These are phyloP conservation scores for Hippasteria phrygiana DNA, from an alignment of 53 echinoderm and acorn worm species.

Conservation along the genomic window DNA sequence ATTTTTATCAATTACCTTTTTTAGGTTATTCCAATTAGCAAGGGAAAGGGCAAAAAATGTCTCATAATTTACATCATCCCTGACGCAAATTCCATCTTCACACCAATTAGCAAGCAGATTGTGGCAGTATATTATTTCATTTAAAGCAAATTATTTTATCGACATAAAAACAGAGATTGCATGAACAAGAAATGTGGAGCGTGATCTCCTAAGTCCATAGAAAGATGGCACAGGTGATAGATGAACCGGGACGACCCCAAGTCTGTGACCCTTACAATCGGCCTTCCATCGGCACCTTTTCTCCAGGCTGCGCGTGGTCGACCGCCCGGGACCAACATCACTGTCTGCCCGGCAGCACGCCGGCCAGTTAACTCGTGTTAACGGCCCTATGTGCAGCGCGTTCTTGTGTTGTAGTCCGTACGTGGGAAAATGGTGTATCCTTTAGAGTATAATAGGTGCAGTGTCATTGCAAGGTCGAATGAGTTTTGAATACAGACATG, in stretches of 20 bases:
- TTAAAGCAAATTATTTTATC: too few species aligned
- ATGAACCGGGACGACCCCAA: neutral
- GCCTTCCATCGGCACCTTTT: slow-evolving; percentile 1
- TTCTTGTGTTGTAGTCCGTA: slow-evolving; percentile 7
- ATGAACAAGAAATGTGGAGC: neutral
- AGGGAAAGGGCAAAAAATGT: too few species aligned
- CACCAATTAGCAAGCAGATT: too few species aligned
- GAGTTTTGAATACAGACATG: too few species aligned
- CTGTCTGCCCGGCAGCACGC: slow-evolving; percentile 13
- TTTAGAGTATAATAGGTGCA: neutral
- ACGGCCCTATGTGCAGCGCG: neutral
- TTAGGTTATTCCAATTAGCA: too few species aligned
- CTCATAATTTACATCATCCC: too few species aligned
- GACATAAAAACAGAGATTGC: neutral
- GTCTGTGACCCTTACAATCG: neutral
- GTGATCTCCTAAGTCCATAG: neutral
- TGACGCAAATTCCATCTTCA: too few species aligned
- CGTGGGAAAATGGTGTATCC: slow-evolving; percentile 20
- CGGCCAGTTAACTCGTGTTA: neutral
- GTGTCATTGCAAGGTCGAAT: slow-evolving; percentile 29
- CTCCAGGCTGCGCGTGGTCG: neutral
- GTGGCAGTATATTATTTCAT: too few species aligned
- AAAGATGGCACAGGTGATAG: neutral
- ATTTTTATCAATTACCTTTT: too few species aligned
- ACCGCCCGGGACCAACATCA: slow-evolving; percentile 6